A percentile compares a stretch with the other conserved stretches of the same genome.
Evolutionary conservation across 2,888 invertebrate species (phyloP).

Genomic region (Ochropleura plecta): DNA sequence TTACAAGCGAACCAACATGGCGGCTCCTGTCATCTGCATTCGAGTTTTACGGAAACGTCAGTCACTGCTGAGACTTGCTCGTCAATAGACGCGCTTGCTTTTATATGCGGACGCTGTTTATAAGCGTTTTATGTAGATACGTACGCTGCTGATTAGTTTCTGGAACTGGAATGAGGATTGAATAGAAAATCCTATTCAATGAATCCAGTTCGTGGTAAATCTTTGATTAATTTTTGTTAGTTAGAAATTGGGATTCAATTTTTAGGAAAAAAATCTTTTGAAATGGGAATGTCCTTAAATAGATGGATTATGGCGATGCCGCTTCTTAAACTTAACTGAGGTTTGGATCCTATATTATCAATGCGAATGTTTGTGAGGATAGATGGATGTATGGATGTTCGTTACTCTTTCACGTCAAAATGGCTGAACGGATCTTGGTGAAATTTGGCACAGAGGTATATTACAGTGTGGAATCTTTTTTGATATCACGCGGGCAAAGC

Average conservation of each 20-base stretch:
- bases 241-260: not conserved
- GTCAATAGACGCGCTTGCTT: constrained; percentile 29
- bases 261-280: not conserved
- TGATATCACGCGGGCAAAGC: too few species aligned
- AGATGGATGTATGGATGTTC: not conserved
- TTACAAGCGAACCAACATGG: constrained; percentile 46
- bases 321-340: not conserved
- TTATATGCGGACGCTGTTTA: constrained; percentile 18
- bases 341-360: too few species aligned
- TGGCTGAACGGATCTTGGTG: too few species aligned
- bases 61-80: constrained; percentile 30
- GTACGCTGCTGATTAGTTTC: constrained; percentile 32
- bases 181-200: constrained; percentile 20
- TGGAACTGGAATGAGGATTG: not conserved
- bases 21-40: constrained; percentile 58
- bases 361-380: too few species aligned
- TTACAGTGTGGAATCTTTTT: too few species aligned
- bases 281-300: not conserved
- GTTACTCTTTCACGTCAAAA: too few species aligned
- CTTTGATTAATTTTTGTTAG: not conserved
- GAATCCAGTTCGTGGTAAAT: not conserved
- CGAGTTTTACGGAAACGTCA: constrained; percentile 62
- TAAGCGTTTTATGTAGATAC: constrained; percentile 16
- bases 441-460: too few species aligned
- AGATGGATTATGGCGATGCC: not conserved